Evolutionary conservation across 2,797 vertebrate genomes (phyloP), one percentile per base, ranked within the genome.

Genomic region (Paedocypris micromegethes): DNA sequence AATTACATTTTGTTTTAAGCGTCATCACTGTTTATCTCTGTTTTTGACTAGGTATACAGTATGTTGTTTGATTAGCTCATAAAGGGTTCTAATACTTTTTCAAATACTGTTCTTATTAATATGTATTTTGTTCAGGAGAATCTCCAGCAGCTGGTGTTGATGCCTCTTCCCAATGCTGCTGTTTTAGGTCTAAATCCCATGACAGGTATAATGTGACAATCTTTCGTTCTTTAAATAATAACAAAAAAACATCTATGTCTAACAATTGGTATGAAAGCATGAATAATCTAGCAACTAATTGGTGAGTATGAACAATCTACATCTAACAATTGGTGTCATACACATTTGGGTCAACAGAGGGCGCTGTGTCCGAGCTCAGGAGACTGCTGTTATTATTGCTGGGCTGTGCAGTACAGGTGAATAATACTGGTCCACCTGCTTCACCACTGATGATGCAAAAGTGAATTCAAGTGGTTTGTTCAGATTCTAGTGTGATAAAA

Each of bases 351-450:
- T 64, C 70, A 72, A 66, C 84, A 96, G 94, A 92, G 75, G 89
- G 90, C n/a, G 91, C 91, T 0, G 70, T 93, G 65, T 88, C 88
- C 45, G 92, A 93, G 73, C 83, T 96, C 81, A 87, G 89, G 70
- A 89, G 88, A 60, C 73, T 94, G 69, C 77, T 96, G 51, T 83
- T 92, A 74, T 85, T 96, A 39, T 52, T 96, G 75, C 81, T 96
- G 5, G 93, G 93, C 66, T 92, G 92, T 63, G 92, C 94, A 0
- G 94, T 96, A 65, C 94, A 96, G 93, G 94, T 95, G 83, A 84
- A 51, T 0, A 56, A 45, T n/a, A n/a, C 23, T 23, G 23, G 23
- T 23, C 23, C 23, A 23, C 1, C 23, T 23, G 23, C 23, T 70
- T 58, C 3, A 57, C 53, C 5, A 40, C 6, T 50, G 40, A 9